Evolutionary conservation across 2,113 vertebrate genomes (phyloP), one percentile per base, ranked within the genome.

Genomic region (Gasterosteus nipponicus): DNA sequence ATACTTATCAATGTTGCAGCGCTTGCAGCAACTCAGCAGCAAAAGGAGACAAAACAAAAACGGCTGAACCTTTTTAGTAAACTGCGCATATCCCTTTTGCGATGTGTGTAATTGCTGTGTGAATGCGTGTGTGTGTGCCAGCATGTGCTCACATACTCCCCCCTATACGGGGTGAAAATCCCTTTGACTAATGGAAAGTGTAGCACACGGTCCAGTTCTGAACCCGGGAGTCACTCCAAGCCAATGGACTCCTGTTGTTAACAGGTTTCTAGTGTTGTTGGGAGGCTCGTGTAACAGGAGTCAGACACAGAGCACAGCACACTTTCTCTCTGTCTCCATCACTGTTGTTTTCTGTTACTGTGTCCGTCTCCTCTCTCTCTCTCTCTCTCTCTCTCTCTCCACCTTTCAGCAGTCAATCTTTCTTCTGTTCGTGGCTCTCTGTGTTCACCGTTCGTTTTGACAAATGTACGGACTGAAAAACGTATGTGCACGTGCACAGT

Each of bases 181-280:
- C 38, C 49, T 81, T 18, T 57, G 42, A 19, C 71, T 79, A 84
- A 87, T 86, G 83, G 80, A 83, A 42, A 47, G 59, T 61, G 69
- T 67, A 80, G 47, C 56, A 19, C 60, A 72, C 42, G 81, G 68
- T 83, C 80, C 35, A 78, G 74, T 58, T 73, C 64, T 73, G 59
- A 73, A 35, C 44, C 71, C 49, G 10, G 22, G 78, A 68, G 77
- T 77, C 73, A 69, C 81, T 81, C 63, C 33, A 35, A 69, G 66
- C 85, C 86, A 88, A 92, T 85, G 80, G 86, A 87, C 79, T 91
- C 79, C 69, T 54, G 77, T 85, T 89, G 91, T 91, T 88, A 82
- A 91, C 89, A 88, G 58, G 64, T 78, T 77, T 72, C 82, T 74
- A 56, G 80, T 82, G 72, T 80, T 82, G 78, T 83, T 33, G 33